Evolutionary conservation across 2,888 invertebrate species (phyloP), one percentile per base, ranked within the genome.

Genomic region (Horisme vitalbata): DNA sequence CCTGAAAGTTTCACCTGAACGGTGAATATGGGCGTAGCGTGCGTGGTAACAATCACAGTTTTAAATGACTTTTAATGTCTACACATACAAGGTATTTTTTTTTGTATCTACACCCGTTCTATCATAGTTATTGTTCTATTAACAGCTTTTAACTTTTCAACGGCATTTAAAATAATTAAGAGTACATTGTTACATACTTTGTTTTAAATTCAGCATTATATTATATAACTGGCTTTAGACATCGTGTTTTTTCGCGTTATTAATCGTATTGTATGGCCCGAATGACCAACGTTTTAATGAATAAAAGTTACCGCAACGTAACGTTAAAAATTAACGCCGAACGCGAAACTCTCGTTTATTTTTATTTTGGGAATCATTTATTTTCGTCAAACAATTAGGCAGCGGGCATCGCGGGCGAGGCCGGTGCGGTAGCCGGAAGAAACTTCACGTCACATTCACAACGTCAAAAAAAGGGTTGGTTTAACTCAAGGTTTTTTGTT

Each of bases 301-400:
- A 64, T 65, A 71, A 70, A 71, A 67, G 68, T 59, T 69, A 77
- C 79, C 71, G 70, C 74, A 70, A 71, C 65, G 69, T 78, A 52
- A 80, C 72, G 75, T 77, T 75, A 75, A 80, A 86, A 80, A 82
- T 76, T 79, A 78, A 81, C 76, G 74, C 74, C 72, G 74, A 84
- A 83, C 80, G 83, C 77, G 75, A 85, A 83, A 80, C 76, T 82
- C 83, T 79, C 85, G 78, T 86, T 84, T 82, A 82, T 83, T 83
- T 84, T 81, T 83, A 84, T 86, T 86, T 85, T 76, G 68, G 69
- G 81, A 78, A 83, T 86, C 84, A 88, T 87, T 88, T 88, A 83
- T 88, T 88, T 84, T 83, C 84, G 85, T 87, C 83, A 83, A 85
- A 83, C 84, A 87, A 87, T 87, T 87, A 86, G 81, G 80, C 71